Base-by-base conservation (phyloP, 2,888 invertebrate genomes). In the Napeogenes sylphis region DNA sequence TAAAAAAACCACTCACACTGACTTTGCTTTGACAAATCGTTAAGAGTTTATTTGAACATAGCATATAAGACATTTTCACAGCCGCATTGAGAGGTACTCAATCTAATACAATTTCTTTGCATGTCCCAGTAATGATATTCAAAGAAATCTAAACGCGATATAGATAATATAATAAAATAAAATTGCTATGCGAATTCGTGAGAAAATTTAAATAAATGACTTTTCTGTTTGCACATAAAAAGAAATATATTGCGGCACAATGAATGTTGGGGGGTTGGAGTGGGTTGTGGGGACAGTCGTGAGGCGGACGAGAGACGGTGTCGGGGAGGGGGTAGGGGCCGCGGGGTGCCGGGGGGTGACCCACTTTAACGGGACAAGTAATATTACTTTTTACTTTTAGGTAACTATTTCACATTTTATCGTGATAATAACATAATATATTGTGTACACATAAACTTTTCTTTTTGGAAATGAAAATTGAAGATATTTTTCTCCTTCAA, bases 211-310 rank as follows among this genome's bases (percentile, higher is more conserved):
- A 90, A 90, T 90, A 90, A 90, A 90, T 90, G 89, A 89, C 90
- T 90, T 90, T 90, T 90, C 90, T 90, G 90, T 90, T 90, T 90
- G 90, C 90, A 90, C 90, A 90, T 90, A 90, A 90, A 90, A 90
- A 90, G 89, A 90, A 90, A 90, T 90, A 90, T 90, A 90, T 90
- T 90, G 90, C 90, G 90, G 90, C 90, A 89, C 90, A 90, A 90
- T 90, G 90, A 89, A 89, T 90, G 90, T 88, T 83, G 86, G 87
- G 84, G 82, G 89, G 63, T 55, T 80, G 79, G 79, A 80, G 74
- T 72, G 80, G 81, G 86, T 83, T 72, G 81, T 78, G 85, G 85
- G 84, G 84, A 80, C 79, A 81, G 80, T 80, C 81, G 85, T 77
- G 83, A 76, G 83, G 85, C 78, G 85, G 78, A 75, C 79, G 82